Percentiles rank a stretch among this genome's conserved stretches.
Conservation (phyloP, 2,797 vertebrate genomes). For the Fratercula arctica region DNA sequence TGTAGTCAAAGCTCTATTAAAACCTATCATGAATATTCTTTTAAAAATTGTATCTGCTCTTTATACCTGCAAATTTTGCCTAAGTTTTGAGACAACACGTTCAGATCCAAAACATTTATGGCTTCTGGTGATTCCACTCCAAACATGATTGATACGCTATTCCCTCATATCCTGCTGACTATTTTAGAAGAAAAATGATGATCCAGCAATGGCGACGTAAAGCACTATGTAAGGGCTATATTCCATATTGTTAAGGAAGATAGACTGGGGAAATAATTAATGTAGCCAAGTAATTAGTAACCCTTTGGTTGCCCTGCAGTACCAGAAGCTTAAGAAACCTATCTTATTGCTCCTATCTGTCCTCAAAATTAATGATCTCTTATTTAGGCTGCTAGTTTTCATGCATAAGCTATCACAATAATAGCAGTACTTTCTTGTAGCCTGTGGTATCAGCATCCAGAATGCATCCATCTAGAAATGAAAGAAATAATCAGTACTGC, state of each 20-base stretch:
- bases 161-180: not conserved
- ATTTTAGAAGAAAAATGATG: conserved; percentile 12
- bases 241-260: conserved; percentile 48
- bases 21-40: not conserved
- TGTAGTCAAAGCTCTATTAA: not conserved
- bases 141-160: not conserved
- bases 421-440: conserved; percentile 11
- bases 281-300: conserved; percentile 56
- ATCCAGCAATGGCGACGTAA: not conserved
- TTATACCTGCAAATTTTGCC: not conserved
- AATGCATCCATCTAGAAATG: conserved; percentile 24
- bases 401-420: conserved; percentile 26
- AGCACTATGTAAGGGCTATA: not conserved
- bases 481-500: conserved; percentile 3
- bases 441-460: conserved; percentile 15
- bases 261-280: conserved; percentile 60
- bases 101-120: not conserved
- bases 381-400: conserved; percentile 27
- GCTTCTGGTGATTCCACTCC: not conserved
- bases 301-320: conserved; percentile 16
- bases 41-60: not conserved
- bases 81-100: not conserved
- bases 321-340: conserved; percentile 29
- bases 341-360: conserved; percentile 34
- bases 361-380: conserved; percentile 52